Base-by-base conservation (phyloP, 2,797 vertebrate species). In the Silurus lanzhouensis region DNA sequence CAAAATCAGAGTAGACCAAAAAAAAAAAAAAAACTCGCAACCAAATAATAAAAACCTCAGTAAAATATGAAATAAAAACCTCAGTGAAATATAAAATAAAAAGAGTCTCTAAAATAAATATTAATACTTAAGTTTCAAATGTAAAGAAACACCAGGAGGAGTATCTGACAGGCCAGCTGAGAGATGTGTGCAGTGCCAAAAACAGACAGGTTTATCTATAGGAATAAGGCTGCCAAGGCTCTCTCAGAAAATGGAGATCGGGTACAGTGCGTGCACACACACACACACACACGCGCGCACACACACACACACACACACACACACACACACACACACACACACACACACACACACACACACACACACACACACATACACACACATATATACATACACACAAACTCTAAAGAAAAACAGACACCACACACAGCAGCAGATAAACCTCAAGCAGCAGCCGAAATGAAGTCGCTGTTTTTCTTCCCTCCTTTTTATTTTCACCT, bases 191-290 rank as follows among this genome's bases (percentile, higher is more conserved):
- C 85, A 88, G 88, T 87, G 89, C 89, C 85, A 86, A 93, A 88
- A 93, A 92, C 92, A 93, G 89, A 88, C 84, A 15, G 90, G 89
- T 93, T 94, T 94, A 95, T 95, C 93, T 89, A 92, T 85, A 92
- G 89, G 88, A 93, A 89, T 86, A 91, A 86, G 91, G 92, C 92
- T 94, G 89, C 91, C 90, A 93, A 89, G 90, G 84, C 90, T 92
- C 92, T 93, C 90, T 93, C 92, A 93, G 92, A 87, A 93, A 90
- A 90, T 70, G 87, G 93, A 94, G 94, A 95, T 94, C 94, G 93
- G 91, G 93, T 48, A 20, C 84, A 66, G 79, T 68, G 76, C 66
- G 4, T 48, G 63, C 60, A 15, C 78, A 15, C 75, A 61, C 84
- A 80, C 88, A 79, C 60, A 77, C 68, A 58, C 52, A 57, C 67